A percentile compares a stretch with the other conserved stretches of the same genome.
These are phyloP conservation scores for Schlechtendalia chinensis DNA, from an alignment of 1,140 invertebrate species.

Conservation along the genomic window DNA sequence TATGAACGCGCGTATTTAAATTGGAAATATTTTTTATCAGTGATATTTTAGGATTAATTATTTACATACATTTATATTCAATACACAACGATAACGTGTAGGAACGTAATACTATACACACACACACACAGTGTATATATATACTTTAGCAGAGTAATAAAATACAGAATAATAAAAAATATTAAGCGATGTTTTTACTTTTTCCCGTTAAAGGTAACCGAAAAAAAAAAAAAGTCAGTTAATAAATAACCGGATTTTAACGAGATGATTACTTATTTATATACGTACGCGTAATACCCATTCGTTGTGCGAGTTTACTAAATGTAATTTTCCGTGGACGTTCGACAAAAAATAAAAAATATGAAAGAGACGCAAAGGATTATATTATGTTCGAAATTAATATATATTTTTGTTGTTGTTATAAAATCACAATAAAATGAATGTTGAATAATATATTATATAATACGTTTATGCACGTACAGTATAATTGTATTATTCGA, in stretches of 20 bases:
- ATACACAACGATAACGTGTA: neutral
- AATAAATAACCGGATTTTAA: constrained; percentile 39
- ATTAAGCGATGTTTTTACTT: neutral
- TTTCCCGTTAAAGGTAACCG: neutral
- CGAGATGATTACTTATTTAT: constrained; percentile 17
- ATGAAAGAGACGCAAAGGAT: neutral
- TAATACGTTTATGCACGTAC: neutral
- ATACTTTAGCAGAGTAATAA: neutral
- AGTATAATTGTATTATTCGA: neutral
- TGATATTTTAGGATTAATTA: constrained; percentile 39
- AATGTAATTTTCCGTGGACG: constrained; percentile 12
- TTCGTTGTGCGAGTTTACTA: neutral
- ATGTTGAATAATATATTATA: neutral
- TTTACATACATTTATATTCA: constrained; percentile 22
- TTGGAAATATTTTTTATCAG: constrained; percentile 2
- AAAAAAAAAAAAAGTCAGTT: constrained; percentile 28
- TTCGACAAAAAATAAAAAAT: neutral
- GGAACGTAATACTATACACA: neutral
- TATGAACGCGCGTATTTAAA: neutral
- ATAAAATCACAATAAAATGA: neutral
- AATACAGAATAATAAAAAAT: constrained; percentile 23
- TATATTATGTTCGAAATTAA: constrained; percentile 8
- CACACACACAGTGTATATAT: too few species aligned
- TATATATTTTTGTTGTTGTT: neutral
- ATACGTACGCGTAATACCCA: too few species aligned